A percentile compares a stretch with the other conserved stretches of the same genome.
Conservation (phyloP, 92 coral and sea anemone genomes). For the Heteractis magnifica region DNA sequence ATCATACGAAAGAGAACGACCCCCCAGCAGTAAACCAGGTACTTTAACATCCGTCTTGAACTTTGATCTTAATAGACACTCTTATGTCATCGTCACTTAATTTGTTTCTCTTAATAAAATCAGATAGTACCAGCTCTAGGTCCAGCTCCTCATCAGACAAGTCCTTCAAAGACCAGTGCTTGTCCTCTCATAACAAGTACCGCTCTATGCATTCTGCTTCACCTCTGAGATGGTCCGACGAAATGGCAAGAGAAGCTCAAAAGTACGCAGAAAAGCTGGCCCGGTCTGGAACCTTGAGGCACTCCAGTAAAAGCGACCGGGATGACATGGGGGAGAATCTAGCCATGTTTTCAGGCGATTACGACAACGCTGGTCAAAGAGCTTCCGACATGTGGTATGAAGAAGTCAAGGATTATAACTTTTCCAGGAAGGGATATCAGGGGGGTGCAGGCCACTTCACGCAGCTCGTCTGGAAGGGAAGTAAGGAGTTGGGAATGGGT, state of each 20-base stretch:
- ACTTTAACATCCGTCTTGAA: neutral
- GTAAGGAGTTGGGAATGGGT: conserved; percentile 76
- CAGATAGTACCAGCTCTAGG: conserved; percentile 27
- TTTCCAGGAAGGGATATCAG: conserved; percentile 53
- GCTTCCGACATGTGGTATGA: conserved; percentile 83
- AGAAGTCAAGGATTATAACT: conserved; percentile 67
- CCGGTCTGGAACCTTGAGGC: conserved; percentile 23
- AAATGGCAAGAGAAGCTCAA: conserved; percentile 37
- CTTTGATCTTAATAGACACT: no score
- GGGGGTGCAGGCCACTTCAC: conserved; percentile 81
- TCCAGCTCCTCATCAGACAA: conserved; percentile 44
- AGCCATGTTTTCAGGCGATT: conserved; percentile 46
- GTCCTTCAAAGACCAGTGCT: conserved; percentile 45
- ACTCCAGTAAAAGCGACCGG: conserved; percentile 39
- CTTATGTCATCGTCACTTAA: no score
- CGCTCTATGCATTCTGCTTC: conserved; percentile 50
- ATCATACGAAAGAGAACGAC: neutral
- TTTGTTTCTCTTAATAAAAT: neutral
- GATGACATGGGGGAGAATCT: conserved; percentile 44
- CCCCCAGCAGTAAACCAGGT: neutral
- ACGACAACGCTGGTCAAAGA: conserved; percentile 63
- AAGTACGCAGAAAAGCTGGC: conserved; percentile 50
- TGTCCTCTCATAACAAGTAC: conserved; percentile 39
- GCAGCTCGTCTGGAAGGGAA: conserved; percentile 78
- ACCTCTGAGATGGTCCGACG: conserved; percentile 35